Percentiles rank a stretch among this genome's conserved stretches.
Conservation (phyloP, 2,888 invertebrate species). For the Pardosa pseudoannulata region DNA sequence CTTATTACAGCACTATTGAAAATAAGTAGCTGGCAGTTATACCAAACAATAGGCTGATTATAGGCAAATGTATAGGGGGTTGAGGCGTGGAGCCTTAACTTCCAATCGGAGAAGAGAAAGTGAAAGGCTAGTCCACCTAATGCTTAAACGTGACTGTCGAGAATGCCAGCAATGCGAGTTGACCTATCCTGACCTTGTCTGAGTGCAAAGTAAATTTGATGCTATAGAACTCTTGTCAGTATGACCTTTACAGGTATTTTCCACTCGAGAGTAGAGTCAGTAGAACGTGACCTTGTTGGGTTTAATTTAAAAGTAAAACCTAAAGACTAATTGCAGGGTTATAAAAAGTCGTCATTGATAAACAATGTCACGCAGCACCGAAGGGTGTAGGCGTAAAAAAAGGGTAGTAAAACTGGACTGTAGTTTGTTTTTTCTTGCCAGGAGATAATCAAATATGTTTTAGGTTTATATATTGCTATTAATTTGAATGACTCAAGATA, state of each 20-base stretch:
- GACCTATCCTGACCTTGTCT: neutral
- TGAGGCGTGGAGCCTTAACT: no score
- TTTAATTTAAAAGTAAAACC: neutral
- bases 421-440: no score
- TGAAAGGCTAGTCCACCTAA: neutral
- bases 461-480: no score
- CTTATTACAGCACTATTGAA: no score
- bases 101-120: neutral
- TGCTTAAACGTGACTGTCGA: neutral
- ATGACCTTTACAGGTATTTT: neutral
- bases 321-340: neutral
- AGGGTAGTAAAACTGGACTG: no score
- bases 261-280: neutral
- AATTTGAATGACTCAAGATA: no score
- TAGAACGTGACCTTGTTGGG: neutral
- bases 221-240: neutral
- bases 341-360: neutral
- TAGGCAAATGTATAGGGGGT: no score
- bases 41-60: no score
- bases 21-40: no score
- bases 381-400: neutral
- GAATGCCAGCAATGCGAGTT: neutral
- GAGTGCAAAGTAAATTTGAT: neutral
- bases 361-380: neutral
- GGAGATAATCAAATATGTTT: no score